Evolutionary conservation across 2,888 invertebrate genomes (phyloP), one percentile per base, ranked within the genome.

Genomic region (Dastarcus helophoroides): DNA sequence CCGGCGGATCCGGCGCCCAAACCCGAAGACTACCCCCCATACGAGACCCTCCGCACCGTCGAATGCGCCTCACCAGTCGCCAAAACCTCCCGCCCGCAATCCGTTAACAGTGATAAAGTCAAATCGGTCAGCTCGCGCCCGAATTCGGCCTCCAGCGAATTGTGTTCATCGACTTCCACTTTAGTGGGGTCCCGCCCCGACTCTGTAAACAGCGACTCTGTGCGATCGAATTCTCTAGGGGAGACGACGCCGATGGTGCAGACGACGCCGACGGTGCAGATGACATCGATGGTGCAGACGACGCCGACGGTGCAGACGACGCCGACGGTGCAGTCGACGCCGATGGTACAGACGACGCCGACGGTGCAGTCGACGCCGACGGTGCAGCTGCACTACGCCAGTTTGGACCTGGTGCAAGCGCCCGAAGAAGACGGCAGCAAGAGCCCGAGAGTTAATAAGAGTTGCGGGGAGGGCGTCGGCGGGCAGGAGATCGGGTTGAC

Each of bases 321-420:
- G n/a, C n/a, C n/a, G n/a, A n/a, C n/a, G 12, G 42, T 53, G 14
- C 55, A 59, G 2, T 53, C 54, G 10, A 53, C 53, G 36, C 51
- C 58, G n/a, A 63, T 62, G 38, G 56, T 61, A 31, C 67, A 67
- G 43, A 54, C 79, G 32, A n/a, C n/a, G n/a, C 54, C 56, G n/a
- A n/a, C n/a, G 12, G 42, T 53, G 14, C 55, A 59, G 2, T 53
- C 54, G 10, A 53, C 53, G 36, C 51, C 58, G n/a, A 63, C 62
- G 38, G 56, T 61, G 31, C 67, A 67, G 43, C 54, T 80, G 32
- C 70, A 75, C 48, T 79, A 79, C 51, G 78, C 76, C 24, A 77
- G 73, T 44, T 60, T 78, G 39, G 78, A 78, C 55, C 56, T 78
- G 38, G n/a, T n/a, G 63, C 65, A 10, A 59, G 63, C 36, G 50